phyloP scores from a whole-genome alignment of 1,140 invertebrate species.

The Xylocopa sonorina region DNA sequence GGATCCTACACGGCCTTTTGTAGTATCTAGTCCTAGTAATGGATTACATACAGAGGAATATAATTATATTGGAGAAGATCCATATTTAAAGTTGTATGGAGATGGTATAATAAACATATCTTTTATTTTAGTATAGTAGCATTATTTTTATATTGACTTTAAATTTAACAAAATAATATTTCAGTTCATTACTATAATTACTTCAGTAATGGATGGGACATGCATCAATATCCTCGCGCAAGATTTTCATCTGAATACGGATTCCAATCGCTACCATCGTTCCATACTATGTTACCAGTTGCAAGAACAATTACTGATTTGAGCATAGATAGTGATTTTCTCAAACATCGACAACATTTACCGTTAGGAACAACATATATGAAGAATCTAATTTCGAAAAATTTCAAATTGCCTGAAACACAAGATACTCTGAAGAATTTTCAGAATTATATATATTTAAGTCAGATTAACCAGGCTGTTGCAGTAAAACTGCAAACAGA shows the following conservation, averaged over 20 bases:
- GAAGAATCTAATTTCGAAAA: conserved; percentile 82
- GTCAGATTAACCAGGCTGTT: conserved; percentile 93
- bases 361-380: conserved; percentile 87
- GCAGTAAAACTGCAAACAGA: conserved; percentile 94
- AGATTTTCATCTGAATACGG: conserved; percentile 98
- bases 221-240: conserved; percentile 88
- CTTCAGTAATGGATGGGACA: conserved; percentile 90
- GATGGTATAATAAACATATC: conserved; percentile 88
- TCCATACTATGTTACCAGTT: conserved; percentile 84
- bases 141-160: not conserved
- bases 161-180: conserved; percentile 60
- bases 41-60: conserved; percentile 89
- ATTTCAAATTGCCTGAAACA: conserved; percentile 84
- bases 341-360: conserved; percentile 92
- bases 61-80: conserved; percentile 89
- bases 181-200: conserved; percentile 97
- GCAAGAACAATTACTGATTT: conserved; percentile 84
- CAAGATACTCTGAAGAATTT: conserved; percentile 82
- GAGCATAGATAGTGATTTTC: conserved; percentile 83
- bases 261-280: conserved; percentile 93
- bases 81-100: conserved; percentile 91
- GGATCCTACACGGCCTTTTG: conserved; percentile 86
- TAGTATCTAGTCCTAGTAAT: conserved; percentile 96
- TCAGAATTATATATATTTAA: conserved; percentile 85
- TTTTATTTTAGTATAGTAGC: conserved; percentile 1